A percentile compares a stretch with the other conserved stretches of the same genome.
Evolutionary conservation across 1,140 invertebrate genomes (phyloP).

Genomic region (Amyelois transitella): DNA sequence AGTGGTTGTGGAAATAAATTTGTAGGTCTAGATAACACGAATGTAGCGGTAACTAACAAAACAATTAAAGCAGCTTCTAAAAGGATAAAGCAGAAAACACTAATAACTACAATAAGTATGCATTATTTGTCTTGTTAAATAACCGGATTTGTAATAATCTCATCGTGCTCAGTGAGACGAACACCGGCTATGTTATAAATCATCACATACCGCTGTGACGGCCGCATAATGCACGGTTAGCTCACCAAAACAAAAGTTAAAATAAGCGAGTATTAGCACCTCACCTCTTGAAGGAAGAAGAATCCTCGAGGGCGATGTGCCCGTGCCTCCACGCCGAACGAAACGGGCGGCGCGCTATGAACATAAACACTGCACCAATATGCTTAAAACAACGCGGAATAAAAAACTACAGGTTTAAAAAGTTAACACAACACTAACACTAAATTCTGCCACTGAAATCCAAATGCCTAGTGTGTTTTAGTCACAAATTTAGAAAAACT

Average conservation of each 20-base stretch:
- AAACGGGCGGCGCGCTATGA: constrained; percentile 53
- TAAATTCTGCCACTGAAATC: constrained; percentile 59
- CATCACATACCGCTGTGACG: constrained; percentile 16
- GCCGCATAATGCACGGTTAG: constrained; percentile 5
- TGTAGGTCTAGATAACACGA: too few species aligned
- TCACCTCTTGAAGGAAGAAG: constrained; percentile 47
- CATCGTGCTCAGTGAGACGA: constrained; percentile 17
- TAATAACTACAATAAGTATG: too few species aligned
- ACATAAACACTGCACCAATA: constrained; percentile 71
- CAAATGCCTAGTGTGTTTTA: constrained; percentile 55
- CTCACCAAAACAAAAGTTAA: constrained; percentile 25
- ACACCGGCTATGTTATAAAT: constrained; percentile 43
- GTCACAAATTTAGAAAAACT: constrained; percentile 49
- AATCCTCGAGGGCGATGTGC: constrained; percentile 68
- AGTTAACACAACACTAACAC: constrained; percentile 51
- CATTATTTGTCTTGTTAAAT: neutral
- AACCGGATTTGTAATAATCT: constrained; percentile 34
- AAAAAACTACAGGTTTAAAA: constrained; percentile 26
- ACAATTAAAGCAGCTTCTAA: too few species aligned
- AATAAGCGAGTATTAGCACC: constrained; percentile 39
- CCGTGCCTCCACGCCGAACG: constrained; percentile 51
- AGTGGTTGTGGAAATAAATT: too few species aligned
- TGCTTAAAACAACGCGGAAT: constrained; percentile 41
- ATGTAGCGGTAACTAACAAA: too few species aligned
- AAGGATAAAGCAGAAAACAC: constrained; percentile 13